Evolutionary conservation across 2,888 invertebrate species (phyloP), one percentile per base, ranked within the genome.

Genomic region (Cryptus viduatorius): DNA sequence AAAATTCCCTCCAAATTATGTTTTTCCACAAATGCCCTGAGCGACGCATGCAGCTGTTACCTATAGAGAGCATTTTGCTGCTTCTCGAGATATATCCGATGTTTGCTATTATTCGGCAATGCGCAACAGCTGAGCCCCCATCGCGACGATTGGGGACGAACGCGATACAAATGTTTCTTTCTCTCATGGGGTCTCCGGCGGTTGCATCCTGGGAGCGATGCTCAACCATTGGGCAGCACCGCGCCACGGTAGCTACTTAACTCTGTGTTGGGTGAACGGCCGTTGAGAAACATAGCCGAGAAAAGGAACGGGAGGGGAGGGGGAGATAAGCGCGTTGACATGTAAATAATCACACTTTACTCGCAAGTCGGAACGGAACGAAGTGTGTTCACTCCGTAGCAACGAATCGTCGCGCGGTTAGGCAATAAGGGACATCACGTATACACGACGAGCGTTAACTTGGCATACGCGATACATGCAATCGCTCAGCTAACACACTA

Each of bases 341-440:
- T 56, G 50, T 53, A 71, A 71, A 71, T 42, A 71, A 71, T 71
- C 37, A 71, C 71, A 71, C 53, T 72, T 44, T n/a, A 42, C 59
- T 44, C 72, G 16, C 24, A 59, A 72, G 37, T 72, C 42, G 42
- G 42, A 72, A 56, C 42, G 42, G 42, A 72, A 56, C 50, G 69
- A 69, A 50, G 71, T 3, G 37, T 37, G n/a, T 68, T 71, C 19
- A 19, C 59, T 42, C 16, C 37, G 42, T 71, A 50, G 31, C 53
- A 50, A 71, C 53, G 71, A 53, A 71, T 56, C 53, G 53, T 53
- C 29, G 56, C 29, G 37, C 14, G 71, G 53, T 72, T 42, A 44
- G 59, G 59, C 72, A 59, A 72, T 72, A 59, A 59, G n/a, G 50
- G 56, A 65, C 65, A 65, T 42, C 56, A 16, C 19, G 16, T 31